These are phyloP conservation scores for Harpalus rufipes DNA, from an alignment of 2,888 invertebrate genomes.

Conservation along the genomic window DNA sequence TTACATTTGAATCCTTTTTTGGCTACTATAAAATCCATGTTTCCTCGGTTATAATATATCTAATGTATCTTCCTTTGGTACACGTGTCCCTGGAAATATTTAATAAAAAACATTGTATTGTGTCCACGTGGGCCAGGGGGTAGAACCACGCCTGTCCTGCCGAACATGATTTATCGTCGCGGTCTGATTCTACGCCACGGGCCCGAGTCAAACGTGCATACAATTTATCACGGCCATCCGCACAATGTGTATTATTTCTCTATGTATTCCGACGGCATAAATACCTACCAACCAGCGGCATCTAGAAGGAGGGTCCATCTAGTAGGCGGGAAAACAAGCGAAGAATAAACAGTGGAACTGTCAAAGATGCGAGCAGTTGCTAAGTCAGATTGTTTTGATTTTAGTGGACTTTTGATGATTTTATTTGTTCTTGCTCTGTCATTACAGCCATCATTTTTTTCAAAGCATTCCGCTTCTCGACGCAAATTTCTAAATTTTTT, in stretches of 20 bases:
- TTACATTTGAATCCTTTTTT: neutral
- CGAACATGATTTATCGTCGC: constrained; percentile 51
- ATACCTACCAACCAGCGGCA: constrained; percentile 10
- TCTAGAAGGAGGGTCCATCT: neutral
- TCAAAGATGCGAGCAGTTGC: neutral
- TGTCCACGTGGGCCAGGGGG: constrained; percentile 17
- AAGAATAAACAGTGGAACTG: neutral
- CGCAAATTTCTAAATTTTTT: too few species aligned
- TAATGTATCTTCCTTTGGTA: neutral
- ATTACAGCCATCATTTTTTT: too few species aligned
- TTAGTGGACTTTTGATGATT: neutral
- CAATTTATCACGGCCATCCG: constrained; percentile 57
- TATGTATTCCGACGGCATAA: constrained; percentile 31
- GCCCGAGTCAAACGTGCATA: constrained; percentile 58
- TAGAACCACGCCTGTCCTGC: constrained; percentile 8
- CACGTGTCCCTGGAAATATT: constrained; percentile 2
- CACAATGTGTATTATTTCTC: constrained; percentile 60
- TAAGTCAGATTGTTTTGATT: neutral
- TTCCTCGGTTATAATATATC: neutral
- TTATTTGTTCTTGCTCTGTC: too few species aligned
- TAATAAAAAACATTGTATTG: constrained; percentile 29
- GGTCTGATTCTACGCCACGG: constrained; percentile 42
- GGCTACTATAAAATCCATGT: neutral
- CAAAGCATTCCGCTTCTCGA: too few species aligned
- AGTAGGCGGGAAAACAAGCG: neutral